Conservation (phyloP, 2,113 vertebrate genomes). For the Dicentrarchus labrax region DNA sequence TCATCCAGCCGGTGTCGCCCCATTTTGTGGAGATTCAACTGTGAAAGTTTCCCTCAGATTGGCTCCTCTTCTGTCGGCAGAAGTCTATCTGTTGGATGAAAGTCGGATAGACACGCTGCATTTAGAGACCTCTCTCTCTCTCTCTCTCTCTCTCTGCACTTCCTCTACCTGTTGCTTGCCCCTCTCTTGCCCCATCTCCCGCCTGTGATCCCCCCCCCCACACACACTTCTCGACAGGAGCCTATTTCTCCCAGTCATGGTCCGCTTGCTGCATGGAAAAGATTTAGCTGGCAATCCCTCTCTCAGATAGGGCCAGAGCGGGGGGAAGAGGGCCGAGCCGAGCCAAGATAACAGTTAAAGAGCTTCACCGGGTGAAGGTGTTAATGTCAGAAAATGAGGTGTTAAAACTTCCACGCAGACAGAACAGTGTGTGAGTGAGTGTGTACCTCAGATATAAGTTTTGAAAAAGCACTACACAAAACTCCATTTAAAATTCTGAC, state of each 20-base stretch:
- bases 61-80: slow-evolving; percentile 30
- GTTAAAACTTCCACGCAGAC: neutral
- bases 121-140: slow-evolving; percentile 50
- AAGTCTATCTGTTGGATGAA: slow-evolving; percentile 53
- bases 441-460: neutral
- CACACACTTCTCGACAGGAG: slow-evolving; percentile 51
- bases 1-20: neutral
- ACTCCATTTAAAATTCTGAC: neutral
- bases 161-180: slow-evolving; percentile 37
- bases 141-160: slow-evolving; percentile 18
- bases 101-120: slow-evolving; percentile 62
- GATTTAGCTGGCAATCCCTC: slow-evolving; percentile 51
- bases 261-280: slow-evolving; percentile 58
- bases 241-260: slow-evolving; percentile 72
- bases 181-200: slow-evolving; percentile 24
- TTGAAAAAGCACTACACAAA: neutral
- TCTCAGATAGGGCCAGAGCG: slow-evolving; percentile 30
- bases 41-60: slow-evolving; percentile 47
- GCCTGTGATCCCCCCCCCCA: slow-evolving; percentile 19
- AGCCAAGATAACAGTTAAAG: slow-evolving; percentile 34
- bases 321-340: neutral
- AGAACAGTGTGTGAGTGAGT: neutral
- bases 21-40: slow-evolving; percentile 35
- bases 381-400: neutral
- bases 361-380: neutral